Base-by-base conservation (phyloP, 2,797 vertebrate genomes). In the Hydrocynus forskahlii region DNA sequence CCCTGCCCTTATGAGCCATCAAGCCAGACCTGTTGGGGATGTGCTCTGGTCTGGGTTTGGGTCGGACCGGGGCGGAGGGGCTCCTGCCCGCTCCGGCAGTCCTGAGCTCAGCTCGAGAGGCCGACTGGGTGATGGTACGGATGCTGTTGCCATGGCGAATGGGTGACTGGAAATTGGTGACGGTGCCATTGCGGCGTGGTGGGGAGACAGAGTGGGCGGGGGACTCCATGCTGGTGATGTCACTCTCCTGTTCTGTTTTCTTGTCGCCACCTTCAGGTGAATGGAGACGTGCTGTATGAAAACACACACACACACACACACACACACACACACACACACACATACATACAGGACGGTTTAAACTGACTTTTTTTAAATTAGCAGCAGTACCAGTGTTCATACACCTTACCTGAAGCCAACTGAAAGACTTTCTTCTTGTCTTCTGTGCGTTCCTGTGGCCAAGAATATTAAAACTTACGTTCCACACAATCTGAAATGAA, bases 341-440 rank as follows among this genome's bases (percentile, higher is more conserved):
- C 25, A 69, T 69, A 78, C 45, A 71, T 66, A 21, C 25, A 74
- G 45, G 67, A 19, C 8, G 9, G 57, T 17, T 54, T 14, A 5
- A 54, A 17, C 4, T 14, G 13, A 54, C 4, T 54, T 17, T 55
- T 54, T 55, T 79, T 29, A 21, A 40, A 72, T 71, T n/a, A 38
- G 6, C 45, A 75, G 35, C 63, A 55, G 80, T 9, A 79, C 2
- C 43, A 29, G 80, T 81, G 40, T 38, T 69, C 38, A 73, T 40
- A 40, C 69, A 19, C 72, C 92, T 92, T 90, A 99, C 97, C 97
- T 91, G 94, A 96, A 86, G 95, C 95, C 94, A 97, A 88, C 87
- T 98, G 95, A 86, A 96, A 95, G 23, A 97, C 96, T 88, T 99
- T 99, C 87, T 96, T 99, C 93, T 99, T 99, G 83, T 99, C 98